Evolutionary conservation across 2,797 vertebrate species (phyloP).

Genomic region (Glyptemys insculpta): DNA sequence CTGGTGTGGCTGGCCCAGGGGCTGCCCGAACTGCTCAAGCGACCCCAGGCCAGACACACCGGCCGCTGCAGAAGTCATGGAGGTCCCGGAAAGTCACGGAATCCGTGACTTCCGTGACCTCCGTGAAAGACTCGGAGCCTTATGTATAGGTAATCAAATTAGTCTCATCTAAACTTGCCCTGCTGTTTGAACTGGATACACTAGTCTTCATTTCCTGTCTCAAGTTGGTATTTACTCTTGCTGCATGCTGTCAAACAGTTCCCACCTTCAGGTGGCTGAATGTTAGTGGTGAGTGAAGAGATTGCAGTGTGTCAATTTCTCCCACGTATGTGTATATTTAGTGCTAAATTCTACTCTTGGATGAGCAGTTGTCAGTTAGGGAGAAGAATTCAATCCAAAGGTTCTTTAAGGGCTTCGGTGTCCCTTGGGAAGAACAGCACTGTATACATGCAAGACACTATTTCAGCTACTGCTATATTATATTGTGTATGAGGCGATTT

Average conservation of each 20-base stretch:
- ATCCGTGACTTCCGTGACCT: no score
- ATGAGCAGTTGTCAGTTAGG: neutral
- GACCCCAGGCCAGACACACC: no score
- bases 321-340: neutral
- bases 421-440: neutral
- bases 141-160: neutral
- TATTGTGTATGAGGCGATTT: neutral
- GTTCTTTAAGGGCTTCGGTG: neutral
- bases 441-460: neutral
- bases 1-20: no score
- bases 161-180: neutral
- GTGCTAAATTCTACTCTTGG: neutral
- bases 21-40: no score
- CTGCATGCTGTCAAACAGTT: neutral
- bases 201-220: neutral
- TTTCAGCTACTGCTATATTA: neutral
- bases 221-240: neutral
- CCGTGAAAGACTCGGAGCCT: no score
- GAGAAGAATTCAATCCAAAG: neutral
- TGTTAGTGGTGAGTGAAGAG: neutral
- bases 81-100: no score
- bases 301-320: neutral
- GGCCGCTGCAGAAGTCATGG: no score
- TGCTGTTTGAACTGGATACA: neutral
- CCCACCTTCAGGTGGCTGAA: neutral